Base-by-base conservation (phyloP, 2,888 invertebrate species). In the Drosophila affinis region DNA sequence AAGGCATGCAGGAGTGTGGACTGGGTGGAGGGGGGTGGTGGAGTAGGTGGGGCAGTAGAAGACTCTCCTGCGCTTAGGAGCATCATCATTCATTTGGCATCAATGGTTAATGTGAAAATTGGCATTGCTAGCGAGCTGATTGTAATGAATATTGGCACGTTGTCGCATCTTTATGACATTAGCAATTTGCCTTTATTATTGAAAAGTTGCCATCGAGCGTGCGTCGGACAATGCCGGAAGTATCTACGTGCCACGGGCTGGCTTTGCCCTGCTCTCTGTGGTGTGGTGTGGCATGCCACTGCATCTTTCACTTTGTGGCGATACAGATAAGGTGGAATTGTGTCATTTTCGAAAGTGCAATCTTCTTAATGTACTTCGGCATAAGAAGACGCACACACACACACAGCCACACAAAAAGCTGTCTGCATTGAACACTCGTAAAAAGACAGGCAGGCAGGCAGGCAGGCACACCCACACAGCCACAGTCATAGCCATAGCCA, bases 301-400 rank as follows among this genome's bases (percentile, higher is more conserved):
- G 61, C 53, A 17, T 54, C 53, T 57, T 21, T 62, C 21, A n/a
- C 57, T 39, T 39, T 29, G 29, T 45, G 18, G 32, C 9, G 29
- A 69, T 70, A 68, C 68, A 72, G 73, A 67, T 51, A 68, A 72
- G 72, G 69, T 78, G 72, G 60, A 77, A 79, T 77, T 74, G 80
- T 81, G 86, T 83, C 88, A 83, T 78, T 85, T 78, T 72, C 74
- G 71, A 81, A 76, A 88, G 83, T 88, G 88, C 89, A 89, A 88
- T 88, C 76, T 88, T 77, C 87, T 75, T 89, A 86, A 88, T 88
- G 89, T 83, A 81, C 81, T 78, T 76, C 70, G 75, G 62, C 75
- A 62, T 52, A 56, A 39, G 39, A 39, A 39, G 39, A 14, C 7
- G 34, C 12, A 34, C 21, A 21, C 21, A 21, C 21, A 21, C 21